Percentiles rank a stretch among this genome's conserved stretches.
phyloP scores from a whole-genome alignment of 1,140 invertebrate genomes.

The Adoxophyes honmai region DNA sequence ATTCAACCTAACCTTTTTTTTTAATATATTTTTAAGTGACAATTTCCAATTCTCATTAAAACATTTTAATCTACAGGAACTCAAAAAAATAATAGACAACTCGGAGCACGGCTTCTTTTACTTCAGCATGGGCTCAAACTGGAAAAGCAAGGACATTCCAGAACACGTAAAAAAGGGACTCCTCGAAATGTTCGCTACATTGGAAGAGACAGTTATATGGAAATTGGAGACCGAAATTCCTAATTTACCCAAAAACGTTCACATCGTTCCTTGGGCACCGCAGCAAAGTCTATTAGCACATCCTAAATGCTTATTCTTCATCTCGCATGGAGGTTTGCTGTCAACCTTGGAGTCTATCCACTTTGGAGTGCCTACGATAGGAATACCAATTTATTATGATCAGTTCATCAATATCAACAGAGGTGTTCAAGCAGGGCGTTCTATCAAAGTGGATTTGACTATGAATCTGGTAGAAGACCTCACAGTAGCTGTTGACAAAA shows the following conservation, averaged over 20 bases:
- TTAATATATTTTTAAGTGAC: no score
- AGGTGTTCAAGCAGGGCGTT: constrained; percentile 25
- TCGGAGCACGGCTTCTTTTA: constrained; percentile 76
- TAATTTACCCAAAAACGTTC: constrained; percentile 77
- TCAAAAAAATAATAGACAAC: constrained; percentile 71
- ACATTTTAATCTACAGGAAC: constrained; percentile 23
- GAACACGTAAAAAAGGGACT: constrained; percentile 52
- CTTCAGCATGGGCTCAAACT: constrained; percentile 78
- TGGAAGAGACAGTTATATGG: constrained; percentile 79
- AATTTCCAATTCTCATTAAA: no score
- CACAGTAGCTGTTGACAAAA: constrained; percentile 26
- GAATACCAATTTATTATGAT: constrained; percentile 81
- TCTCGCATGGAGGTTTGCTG: constrained; percentile 82
- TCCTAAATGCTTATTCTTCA: constrained; percentile 78
- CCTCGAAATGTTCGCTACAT: constrained; percentile 61
- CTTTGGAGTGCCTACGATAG: constrained; percentile 80
- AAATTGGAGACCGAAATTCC: constrained; percentile 77
- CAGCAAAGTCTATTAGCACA: constrained; percentile 82
- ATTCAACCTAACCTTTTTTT: no score
- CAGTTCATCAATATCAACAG: constrained; percentile 70
- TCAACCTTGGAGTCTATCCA: constrained; percentile 81
- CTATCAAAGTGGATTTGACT: constrained; percentile 23
- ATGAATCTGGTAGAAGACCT: constrained; percentile 21
- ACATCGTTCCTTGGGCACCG: constrained; percentile 80
- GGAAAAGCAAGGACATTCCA: constrained; percentile 64